phyloP scores from a whole-genome alignment of 2,888 invertebrate species.

The Panopea generosa region DNA sequence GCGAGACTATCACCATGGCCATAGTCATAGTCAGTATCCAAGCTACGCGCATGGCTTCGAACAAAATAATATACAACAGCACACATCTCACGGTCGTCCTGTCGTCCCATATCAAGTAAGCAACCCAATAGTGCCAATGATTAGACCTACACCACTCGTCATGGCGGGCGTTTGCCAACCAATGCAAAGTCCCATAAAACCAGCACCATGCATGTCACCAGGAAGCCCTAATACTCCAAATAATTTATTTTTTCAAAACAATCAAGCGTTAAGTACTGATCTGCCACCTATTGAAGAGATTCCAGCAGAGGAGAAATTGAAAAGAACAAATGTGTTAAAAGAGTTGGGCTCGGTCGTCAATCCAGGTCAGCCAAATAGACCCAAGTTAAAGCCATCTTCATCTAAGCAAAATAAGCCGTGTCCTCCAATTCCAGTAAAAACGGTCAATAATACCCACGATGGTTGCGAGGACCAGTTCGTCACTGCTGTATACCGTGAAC shows the following conservation, averaged over 20 bases:
- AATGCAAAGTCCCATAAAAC: conserved; percentile 56
- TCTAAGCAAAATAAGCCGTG: not conserved
- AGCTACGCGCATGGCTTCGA: conserved; percentile 15
- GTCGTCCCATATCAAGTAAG: conserved; percentile 65
- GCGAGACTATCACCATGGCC: conserved; percentile 25
- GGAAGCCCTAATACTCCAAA: conserved; percentile 34
- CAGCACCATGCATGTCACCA: conserved; percentile 64
- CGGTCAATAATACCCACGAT: conserved; percentile 9
- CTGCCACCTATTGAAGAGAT: conserved; percentile 68
- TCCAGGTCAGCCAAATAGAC: conserved; percentile 62
- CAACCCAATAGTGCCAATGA: conserved; percentile 67
- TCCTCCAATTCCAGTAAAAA: not conserved
- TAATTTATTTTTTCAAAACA: conserved; percentile 28
- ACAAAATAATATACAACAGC: conserved; percentile 18
- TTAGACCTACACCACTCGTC: conserved; percentile 71
- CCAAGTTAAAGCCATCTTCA: conserved; percentile 16
- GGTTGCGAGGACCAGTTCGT: conserved; percentile 74
- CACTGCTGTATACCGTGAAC: conserved; percentile 78
- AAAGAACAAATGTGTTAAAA: conserved; percentile 71
- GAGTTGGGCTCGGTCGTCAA: conserved; percentile 72
- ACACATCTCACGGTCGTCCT: conserved; percentile 44
- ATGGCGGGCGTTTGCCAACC: conserved; percentile 67
- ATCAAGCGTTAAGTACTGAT: conserved; percentile 50
- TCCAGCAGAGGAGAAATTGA: conserved; percentile 64
- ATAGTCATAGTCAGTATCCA: conserved; percentile 26